phyloP scores from a whole-genome alignment of 2,888 invertebrate genomes.

The Agriopis leucophaearia region DNA sequence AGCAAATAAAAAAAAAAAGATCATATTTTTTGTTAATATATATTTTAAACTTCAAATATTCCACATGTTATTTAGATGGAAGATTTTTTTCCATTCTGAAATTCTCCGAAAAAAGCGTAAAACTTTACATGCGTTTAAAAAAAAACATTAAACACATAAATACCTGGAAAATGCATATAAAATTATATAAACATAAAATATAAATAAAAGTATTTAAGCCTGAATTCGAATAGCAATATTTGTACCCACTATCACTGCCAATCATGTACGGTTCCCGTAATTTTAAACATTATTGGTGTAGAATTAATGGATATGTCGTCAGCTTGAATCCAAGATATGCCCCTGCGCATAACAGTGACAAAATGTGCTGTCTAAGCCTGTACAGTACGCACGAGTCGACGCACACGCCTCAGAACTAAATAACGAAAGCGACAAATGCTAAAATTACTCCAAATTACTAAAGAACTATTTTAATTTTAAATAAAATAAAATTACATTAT shows the following conservation, averaged over 20 bases:
- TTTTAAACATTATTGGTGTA: constrained; percentile 7
- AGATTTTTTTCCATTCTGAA: not conserved
- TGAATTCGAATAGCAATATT: constrained; percentile 14
- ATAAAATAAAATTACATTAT: too few relatives aligned
- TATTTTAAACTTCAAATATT: not conserved
- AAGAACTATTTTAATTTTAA: too few relatives aligned
- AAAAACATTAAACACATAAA: not conserved
- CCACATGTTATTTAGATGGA: not conserved
- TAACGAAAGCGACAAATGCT: too few relatives aligned
- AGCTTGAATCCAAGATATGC: too few relatives aligned
- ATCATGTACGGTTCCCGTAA: constrained; percentile 16
- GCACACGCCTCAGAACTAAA: too few relatives aligned
- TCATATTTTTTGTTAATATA: too few relatives aligned
- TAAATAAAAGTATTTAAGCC: not conserved
- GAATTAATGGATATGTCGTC: too few relatives aligned
- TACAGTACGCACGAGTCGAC: too few relatives aligned
- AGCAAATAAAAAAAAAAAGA: not conserved
- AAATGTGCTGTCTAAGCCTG: too few relatives aligned
- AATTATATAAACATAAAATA: not conserved
- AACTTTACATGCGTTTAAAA: not conserved
- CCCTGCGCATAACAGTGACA: too few relatives aligned
- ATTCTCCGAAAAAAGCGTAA: constrained; percentile 1
- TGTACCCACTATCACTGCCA: constrained; percentile 18
- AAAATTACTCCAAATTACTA: too few relatives aligned
- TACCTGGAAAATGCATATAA: not conserved